These are phyloP conservation scores for Musca domestica DNA, from an alignment of 1,140 invertebrate species.

Conservation along the genomic window DNA sequence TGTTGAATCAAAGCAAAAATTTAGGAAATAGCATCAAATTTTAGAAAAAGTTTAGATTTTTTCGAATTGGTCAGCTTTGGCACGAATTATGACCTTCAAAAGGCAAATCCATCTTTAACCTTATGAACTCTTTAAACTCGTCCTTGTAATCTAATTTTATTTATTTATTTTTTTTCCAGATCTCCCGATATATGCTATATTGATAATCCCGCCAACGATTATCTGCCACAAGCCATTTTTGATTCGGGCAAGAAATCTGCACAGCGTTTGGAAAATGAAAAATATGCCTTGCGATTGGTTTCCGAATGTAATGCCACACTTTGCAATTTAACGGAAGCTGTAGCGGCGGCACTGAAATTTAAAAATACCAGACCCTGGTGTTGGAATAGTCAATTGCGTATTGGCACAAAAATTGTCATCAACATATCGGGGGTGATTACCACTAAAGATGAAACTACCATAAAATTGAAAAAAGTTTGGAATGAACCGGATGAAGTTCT, in stretches of 20 bases:
- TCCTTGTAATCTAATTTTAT: no score
- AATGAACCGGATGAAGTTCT: conserved; percentile 35
- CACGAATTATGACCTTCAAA: no score
- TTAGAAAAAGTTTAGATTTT: no score
- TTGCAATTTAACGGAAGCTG: conserved; percentile 42
- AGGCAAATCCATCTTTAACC: no score
- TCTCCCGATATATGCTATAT: conserved; percentile 41
- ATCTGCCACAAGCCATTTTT: conserved; percentile 37
- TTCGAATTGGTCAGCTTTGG: no score
- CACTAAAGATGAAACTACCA: conserved; percentile 42
- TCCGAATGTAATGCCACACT: conserved; percentile 39
- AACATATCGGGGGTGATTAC: conserved; percentile 42
- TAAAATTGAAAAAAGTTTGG: conserved; percentile 44
- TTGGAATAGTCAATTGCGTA: conserved; percentile 41
- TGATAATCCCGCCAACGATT: conserved; percentile 34
- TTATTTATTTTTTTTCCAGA: neutral
- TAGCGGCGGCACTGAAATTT: conserved; percentile 32
- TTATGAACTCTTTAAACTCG: no score
- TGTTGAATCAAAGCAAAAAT: no score
- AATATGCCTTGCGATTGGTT: conserved; percentile 37
- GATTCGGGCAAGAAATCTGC: conserved; percentile 22
- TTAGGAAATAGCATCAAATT: no score
- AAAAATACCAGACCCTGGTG: conserved; percentile 40
- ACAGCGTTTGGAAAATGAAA: conserved; percentile 37
- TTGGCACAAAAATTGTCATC: conserved; percentile 39